Conservation (phyloP, 2,113 vertebrate species). For the Heptranchias perlo region DNA sequence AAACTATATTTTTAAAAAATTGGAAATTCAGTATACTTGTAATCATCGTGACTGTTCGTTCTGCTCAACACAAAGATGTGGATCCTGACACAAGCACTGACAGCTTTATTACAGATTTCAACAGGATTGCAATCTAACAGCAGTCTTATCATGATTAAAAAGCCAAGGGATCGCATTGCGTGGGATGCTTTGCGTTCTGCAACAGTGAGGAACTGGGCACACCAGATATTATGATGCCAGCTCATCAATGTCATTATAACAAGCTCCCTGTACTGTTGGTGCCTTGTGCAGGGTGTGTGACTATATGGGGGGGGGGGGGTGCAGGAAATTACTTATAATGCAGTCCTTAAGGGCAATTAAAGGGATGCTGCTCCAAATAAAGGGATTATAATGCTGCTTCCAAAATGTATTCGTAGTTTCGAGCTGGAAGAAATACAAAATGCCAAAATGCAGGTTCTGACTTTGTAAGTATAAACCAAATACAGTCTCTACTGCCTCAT, state of each 20-base stretch:
- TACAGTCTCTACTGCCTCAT: no score
- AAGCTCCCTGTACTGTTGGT: no score
- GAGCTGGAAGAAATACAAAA: not conserved
- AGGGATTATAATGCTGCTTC: no score
- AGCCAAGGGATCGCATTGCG: not conserved
- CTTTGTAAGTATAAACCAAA: not conserved
- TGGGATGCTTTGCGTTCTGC: not conserved
- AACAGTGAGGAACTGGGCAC: not conserved
- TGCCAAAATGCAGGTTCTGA: not conserved
- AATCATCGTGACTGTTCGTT: not conserved
- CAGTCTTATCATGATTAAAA: not conserved
- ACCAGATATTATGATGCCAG: no score
- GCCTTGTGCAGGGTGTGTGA: no score
- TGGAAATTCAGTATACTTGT: not conserved
- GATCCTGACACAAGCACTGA: not conserved
- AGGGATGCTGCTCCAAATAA: no score
- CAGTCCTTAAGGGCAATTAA: no score
- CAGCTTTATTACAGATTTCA: not conserved
- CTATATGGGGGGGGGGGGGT: no score
- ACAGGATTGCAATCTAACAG: not conserved
- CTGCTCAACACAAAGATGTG: not conserved
- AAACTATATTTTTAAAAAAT: not conserved
- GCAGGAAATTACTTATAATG: no score
- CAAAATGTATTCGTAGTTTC: no score
- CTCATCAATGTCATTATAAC: no score